Percentiles rank a stretch among this genome's conserved stretches.
phyloP scores from a whole-genome alignment of 2,888 invertebrate species.

The Celastrina argiolus region DNA sequence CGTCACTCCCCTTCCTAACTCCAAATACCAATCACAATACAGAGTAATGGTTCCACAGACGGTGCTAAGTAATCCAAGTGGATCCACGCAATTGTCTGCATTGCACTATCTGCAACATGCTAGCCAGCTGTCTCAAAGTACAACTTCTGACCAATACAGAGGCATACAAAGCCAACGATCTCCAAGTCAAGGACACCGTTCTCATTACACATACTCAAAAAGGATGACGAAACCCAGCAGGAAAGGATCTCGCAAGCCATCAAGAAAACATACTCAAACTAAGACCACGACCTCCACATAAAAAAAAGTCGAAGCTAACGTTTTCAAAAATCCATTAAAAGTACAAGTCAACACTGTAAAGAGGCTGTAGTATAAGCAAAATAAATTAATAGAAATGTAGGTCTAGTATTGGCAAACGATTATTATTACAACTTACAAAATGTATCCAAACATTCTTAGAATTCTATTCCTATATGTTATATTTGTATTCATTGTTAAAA shows the following conservation, averaged over 20 bases:
- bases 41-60: conserved; percentile 69
- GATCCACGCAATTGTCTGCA: conserved; percentile 46
- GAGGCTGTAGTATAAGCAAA: background rate
- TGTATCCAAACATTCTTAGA: no score
- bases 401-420: background rate
- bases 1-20: conserved; percentile 62
- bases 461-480: no score
- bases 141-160: background rate
- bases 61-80: conserved; percentile 49
- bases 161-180: conserved; percentile 46
- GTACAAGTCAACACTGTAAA: background rate
- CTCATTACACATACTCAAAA: conserved; percentile 64
- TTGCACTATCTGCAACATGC: conserved; percentile 43
- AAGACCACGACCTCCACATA: background rate
- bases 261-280: background rate
- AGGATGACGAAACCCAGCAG: conserved; percentile 54
- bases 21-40: conserved; percentile 62
- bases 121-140: conserved; percentile 24
- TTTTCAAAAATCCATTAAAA: background rate
- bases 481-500: background rate
- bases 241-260: conserved; percentile 34
- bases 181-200: conserved; percentile 50
- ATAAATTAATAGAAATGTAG: background rate
- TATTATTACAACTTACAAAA: no score
- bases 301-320: background rate